Base-by-base conservation (phyloP, 64 coral and sea anemone species). In the Trachythela sp. region DNA sequence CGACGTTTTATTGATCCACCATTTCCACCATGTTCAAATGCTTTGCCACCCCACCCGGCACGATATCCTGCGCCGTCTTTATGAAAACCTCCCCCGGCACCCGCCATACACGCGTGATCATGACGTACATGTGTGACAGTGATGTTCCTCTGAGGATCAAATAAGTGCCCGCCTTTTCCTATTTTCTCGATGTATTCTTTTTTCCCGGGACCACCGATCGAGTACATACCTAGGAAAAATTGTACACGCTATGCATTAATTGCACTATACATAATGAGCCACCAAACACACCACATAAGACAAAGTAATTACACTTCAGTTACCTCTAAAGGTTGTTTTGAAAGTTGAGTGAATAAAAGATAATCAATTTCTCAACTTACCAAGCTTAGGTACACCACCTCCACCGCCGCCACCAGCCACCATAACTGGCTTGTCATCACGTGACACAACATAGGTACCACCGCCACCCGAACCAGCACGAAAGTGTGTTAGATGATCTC, bases 381-480 rank as follows among this genome's bases (percentile, higher is more conserved):
- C 35, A 80, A 94, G 93, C 13, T 86, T 70, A 27, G 90, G 90
- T 22, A 92, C 90, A 36, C 86, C 91, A 68, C 91, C 77, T 67
- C 86, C 91, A 26, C 86, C 91, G 10, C 86, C 86, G 1, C 86
- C 86, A n/a, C 91, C 86, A 0, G 86, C 86, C 17, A 98, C 87
- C 13, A 98, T 48, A 30, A 98, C 35, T n/a, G 95, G 88, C 39
- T 86, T 64, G 8, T 84, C 89, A 84, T 98, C 93, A 50, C 87
- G 56, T 41, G 92, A 87, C 49, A 98, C 91, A 33, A 98, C 91
- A 89, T 94, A 98, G 9, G 95, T 94, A 32, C 95, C 95, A 9
- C 95, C 95, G 26, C 95, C 95, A 20, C 95, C 95, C 89, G 93
- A 93, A n/a, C 95, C 95, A 48, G 95, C 93, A 37, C 94, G 93